Evolutionary conservation across 2,888 invertebrate genomes (phyloP), one percentile per base, ranked within the genome.

Genomic region (Trissolcus japonicus): DNA sequence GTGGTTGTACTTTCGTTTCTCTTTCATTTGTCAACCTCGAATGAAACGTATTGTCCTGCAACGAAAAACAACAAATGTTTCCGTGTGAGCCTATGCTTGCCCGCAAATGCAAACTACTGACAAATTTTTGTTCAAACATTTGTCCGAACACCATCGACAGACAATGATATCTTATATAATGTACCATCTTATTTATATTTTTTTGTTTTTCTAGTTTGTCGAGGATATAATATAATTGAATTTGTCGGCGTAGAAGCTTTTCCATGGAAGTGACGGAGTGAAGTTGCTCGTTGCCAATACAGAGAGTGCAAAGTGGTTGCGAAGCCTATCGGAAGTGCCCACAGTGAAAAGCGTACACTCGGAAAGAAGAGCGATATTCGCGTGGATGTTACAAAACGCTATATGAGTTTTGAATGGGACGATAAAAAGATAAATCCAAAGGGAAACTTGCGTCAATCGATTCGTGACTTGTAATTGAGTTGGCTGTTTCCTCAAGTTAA

Each of bases 221-320:
- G 57, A 66, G 61, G 61, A 72, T n/a, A n/a, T n/a, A n/a, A n/a
- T n/a, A 62, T 67, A 67, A 76, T 72, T 59, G 76, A 71, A 72
- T 77, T 77, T 68, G 72, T 73, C 72, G 60, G 29, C 35, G 59
- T 65, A 67, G 72, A 72, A 68, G 76, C 61, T 68, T 67, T 67
- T 60, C 63, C 25, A 66, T 57, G 67, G 76, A 72, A 59, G 57
- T 43, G 66, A 63, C 55, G 16, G 59, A 67, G 72, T 62, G 62
- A 72, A 72, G 67, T 67, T 73, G 65, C 59, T 68, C 72, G 53
- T 48, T 63, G 60, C 56, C 72, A 67, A 76, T 76, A 63, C 59
- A 63, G 14, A 29, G 29, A 48, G 62, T 35, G 62, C 41, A 63
- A 77, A 77, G 68, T 73, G 60, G 63, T 73, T 68, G 72, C 59